Evolutionary conservation across 2,113 vertebrate species (phyloP), one percentile per base, ranked within the genome.

Genomic region (Verasper variegatus): DNA sequence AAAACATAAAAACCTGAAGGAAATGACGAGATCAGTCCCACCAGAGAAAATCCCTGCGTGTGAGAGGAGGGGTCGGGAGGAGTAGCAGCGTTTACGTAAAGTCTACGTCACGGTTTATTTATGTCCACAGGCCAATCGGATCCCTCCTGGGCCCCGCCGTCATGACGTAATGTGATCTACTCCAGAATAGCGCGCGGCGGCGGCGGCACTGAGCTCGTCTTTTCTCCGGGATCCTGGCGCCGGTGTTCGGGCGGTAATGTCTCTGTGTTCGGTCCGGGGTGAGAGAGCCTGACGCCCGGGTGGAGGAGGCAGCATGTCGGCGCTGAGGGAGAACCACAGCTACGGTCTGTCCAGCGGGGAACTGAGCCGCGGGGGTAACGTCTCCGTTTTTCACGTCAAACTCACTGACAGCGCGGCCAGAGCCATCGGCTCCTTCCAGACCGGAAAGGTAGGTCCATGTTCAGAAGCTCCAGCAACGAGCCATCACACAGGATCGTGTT

Each of bases 311-410:
- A 77, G 59, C 4, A 97, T 97, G 96, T 94, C 94, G 94, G 92
- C 88, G 86, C 94, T 97, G 83, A 92, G 93, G 94, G 95, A 97
- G 94, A 93, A 88, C 86, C 93, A 88, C 92, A 93, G 94, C 85
- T 97, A 97, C 89, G 96, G 95, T 82, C 92, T 97, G 92, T 96
- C 95, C 89, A 92, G 95, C 90, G 95, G 94, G 5, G 92, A 93
- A 80, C 92, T 81, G 93, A 92, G 81, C 76, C 88, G 90, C 62
- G 94, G 94, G 76, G 92, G 89, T 31, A 93, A 92, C 88, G 78
- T 96, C 88, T 97, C 96, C 1, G 95, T 97, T 79, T 95, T 96
- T 84, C 96, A 97, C 77, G 96, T 97, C 83, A 97, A 97, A 93
- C 96, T 97, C 81, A 97, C 96, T 89, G 96, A 97, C 95, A 96